Conservation (phyloP, 2,888 invertebrate genomes). For the Loripinus fragilis region DNA sequence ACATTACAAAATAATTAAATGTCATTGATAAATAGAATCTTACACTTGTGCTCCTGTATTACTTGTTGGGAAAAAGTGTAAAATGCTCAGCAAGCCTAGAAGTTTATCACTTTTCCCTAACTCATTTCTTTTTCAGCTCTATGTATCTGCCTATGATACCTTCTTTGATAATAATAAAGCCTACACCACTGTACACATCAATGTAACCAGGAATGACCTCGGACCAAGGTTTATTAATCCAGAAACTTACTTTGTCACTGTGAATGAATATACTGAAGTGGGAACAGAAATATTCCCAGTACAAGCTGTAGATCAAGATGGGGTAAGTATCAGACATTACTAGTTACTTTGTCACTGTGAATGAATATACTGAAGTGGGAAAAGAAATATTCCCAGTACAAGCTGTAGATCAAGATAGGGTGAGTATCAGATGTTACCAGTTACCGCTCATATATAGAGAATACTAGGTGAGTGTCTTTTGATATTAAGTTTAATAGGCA, state of each 20-base stretch:
- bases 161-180: slow-evolving; percentile 71
- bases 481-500: too few species aligned
- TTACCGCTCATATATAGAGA: too few species aligned
- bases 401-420: slow-evolving; percentile 69
- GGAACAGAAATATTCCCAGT: slow-evolving; percentile 56
- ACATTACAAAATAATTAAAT: too few species aligned
- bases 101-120: too few species aligned
- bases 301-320: slow-evolving; percentile 67
- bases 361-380: slow-evolving; percentile 60
- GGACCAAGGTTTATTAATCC: slow-evolving; percentile 65
- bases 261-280: slow-evolving; percentile 63
- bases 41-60: too few species aligned
- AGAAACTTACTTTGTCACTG: slow-evolving; percentile 34
- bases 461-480: too few species aligned
- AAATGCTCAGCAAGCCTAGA: too few species aligned
- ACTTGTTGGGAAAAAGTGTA: too few species aligned
- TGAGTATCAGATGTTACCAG: too few species aligned
- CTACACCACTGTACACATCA: slow-evolving; percentile 68
- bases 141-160: slow-evolving; percentile 67
- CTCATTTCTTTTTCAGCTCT: slow-evolving; percentile 58
- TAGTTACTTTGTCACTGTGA: too few species aligned
- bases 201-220: slow-evolving; percentile 76
- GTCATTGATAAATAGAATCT: too few species aligned
- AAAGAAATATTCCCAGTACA: slow-evolving; percentile 55
- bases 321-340: too few species aligned